These are phyloP conservation scores for Gallinago jamesoni DNA, from an alignment of 2,113 vertebrate genomes.

Conservation along the genomic window DNA sequence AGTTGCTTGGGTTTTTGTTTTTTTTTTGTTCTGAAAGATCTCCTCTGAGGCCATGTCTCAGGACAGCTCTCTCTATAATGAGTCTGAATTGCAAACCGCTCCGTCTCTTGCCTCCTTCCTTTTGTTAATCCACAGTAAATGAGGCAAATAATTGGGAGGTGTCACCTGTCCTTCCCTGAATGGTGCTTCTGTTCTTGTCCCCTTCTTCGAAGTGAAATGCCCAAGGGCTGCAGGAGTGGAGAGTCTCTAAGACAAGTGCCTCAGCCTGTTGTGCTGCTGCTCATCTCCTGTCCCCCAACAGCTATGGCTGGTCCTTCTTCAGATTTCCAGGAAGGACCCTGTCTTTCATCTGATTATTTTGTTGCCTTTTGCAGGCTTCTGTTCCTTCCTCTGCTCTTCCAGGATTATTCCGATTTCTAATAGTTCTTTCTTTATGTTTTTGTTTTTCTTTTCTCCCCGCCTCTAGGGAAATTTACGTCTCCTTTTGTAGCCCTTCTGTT, in stretches of 20 bases:
- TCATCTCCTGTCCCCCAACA: neutral
- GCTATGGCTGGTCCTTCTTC: neutral
- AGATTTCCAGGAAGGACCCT: neutral
- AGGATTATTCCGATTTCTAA: neutral
- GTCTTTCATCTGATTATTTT: neutral
- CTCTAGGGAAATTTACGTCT: neutral
- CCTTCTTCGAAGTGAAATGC: neutral
- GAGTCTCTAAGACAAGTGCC: neutral
- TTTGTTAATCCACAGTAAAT: slow-evolving; percentile 36
- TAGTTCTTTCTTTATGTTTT: neutral
- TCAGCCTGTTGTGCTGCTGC: neutral
- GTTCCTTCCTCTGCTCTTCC: neutral
- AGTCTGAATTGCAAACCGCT: slow-evolving; percentile 13
- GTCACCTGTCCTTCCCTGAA: neutral
- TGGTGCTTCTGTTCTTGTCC: neutral
- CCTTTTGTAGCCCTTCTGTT: neutral
- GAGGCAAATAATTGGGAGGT: neutral
- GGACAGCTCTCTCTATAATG: slow-evolving; percentile 19
- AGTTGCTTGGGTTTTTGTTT: neutral
- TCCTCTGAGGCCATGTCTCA: neutral
- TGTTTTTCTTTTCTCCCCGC: neutral
- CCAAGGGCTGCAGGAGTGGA: neutral
- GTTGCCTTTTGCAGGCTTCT: neutral
- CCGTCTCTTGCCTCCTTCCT: neutral
- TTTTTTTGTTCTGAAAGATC: neutral